phyloP scores from a whole-genome alignment of 2,113 vertebrate genomes.

The Hydropotes inermis region DNA sequence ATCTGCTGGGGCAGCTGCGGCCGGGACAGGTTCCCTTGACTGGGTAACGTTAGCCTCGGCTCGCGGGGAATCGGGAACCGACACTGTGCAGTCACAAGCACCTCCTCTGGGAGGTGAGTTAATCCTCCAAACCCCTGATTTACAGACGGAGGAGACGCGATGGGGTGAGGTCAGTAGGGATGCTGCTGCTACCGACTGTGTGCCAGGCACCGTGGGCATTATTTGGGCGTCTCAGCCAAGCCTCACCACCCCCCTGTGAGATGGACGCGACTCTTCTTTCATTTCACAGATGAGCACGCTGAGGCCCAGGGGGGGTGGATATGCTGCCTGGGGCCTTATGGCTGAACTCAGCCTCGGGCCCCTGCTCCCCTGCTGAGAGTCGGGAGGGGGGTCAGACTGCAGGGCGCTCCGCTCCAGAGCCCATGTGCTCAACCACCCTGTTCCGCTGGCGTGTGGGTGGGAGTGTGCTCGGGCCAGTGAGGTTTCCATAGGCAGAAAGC shows the following conservation, averaged over 20 bases:
- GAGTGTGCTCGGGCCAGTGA: not conserved
- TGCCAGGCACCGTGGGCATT: not conserved
- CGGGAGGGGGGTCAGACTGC: not conserved
- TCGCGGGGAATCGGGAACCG: not conserved
- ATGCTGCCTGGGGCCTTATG: not conserved
- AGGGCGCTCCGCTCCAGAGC: not conserved
- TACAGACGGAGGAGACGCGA: not conserved
- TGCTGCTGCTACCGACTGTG: accelerated
- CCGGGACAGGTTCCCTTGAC: not conserved
- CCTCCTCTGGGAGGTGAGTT: not conserved
- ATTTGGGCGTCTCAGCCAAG: not conserved
- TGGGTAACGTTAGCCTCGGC: accelerated
- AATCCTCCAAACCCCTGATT: not conserved
- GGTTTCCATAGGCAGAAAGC: not conserved
- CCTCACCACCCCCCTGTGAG: not conserved
- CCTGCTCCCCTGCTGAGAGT: not conserved
- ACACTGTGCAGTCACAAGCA: not conserved
- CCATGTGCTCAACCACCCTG: not conserved
- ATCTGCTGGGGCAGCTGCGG: not conserved
- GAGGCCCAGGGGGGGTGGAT: not conserved
- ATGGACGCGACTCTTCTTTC: not conserved
- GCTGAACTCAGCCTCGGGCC: not conserved
- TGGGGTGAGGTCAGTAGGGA: not conserved
- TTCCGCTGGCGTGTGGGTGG: not conserved
- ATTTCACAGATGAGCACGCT: not conserved